Evolutionary conservation across 2,113 vertebrate species (phyloP).

Genomic region (Lichenostomus cassidix): DNA sequence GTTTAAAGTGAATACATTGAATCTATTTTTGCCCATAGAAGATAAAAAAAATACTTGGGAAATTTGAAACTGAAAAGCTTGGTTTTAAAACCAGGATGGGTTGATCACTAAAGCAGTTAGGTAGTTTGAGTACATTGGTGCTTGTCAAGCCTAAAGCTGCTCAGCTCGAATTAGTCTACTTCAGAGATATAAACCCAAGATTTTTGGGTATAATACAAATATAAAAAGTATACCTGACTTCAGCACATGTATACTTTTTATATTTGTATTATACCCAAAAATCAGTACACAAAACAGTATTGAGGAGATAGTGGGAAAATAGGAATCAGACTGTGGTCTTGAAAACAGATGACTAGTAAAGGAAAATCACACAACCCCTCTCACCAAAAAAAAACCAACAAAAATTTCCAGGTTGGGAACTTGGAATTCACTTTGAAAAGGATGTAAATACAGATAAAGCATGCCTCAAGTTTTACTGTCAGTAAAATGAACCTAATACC

Average conservation of each 20-base stretch:
- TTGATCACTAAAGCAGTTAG: not conserved
- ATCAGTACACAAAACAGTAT: not conserved
- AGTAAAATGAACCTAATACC: not conserved
- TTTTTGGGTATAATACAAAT: not conserved
- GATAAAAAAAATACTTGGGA: not conserved
- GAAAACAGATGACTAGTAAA: not conserved
- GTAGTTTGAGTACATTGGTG: not conserved
- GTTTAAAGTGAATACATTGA: not conserved
- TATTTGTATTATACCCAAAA: too few species aligned
- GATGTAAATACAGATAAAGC: not conserved
- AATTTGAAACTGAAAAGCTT: not conserved
- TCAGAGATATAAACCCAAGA: not conserved
- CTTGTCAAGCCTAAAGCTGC: not conserved
- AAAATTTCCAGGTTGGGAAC: not conserved
- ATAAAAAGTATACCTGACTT: not conserved
- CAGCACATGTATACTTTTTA: not conserved
- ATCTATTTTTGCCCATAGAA: not conserved
- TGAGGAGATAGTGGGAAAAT: not conserved
- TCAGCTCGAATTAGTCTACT: not conserved
- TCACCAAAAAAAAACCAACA: not conserved
- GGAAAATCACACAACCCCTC: not conserved
- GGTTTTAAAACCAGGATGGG: not conserved
- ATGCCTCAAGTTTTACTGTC: not conserved
- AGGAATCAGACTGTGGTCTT: not conserved
- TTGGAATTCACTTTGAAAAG: not conserved